Evolutionary conservation across 2,113 vertebrate species (phyloP), one percentile per base, ranked within the genome.

Genomic region (Brienomyrus brachyistius): DNA sequence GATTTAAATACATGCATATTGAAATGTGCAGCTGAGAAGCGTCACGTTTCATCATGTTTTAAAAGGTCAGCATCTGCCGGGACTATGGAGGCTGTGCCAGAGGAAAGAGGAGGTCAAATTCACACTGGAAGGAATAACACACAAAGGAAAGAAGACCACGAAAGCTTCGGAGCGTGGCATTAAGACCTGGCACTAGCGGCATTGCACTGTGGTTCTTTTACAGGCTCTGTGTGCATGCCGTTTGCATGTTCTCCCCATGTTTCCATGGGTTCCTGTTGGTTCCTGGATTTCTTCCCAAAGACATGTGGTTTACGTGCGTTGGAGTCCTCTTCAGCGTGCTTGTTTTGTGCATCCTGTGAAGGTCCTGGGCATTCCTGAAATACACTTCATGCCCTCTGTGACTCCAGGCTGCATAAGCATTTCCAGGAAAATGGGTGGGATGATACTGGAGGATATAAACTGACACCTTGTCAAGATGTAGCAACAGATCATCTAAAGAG

Each of bases 1-100:
- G 15, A 83, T 59, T 40, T 86, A n/a, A 88, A 91, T 86, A 47
- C 52, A 91, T 54, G 86, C 89, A 90, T 91, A 90, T 27, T 70
- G 85, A 85, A 88, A 90, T 52, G 83, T 45, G 23, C 86, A 82
- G 62, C 56, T 51, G 43, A 47, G 35, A 45, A 70, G 59, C 50
- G 43, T 35, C 50, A 31, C 31, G 50, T 48, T 45, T 35, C 31
- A 35, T 74, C 51, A 40, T 13, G 77, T 74, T 11, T 47, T 40
- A 31, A 88, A 70, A 89, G 70, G 88, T 88, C 66, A 51, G 66
- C 13, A 31, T 51, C 15, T 74, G 47, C 48, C 2, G 31, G 48
- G 27, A 10, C 74, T 82, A 11, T 19, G 19, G 35, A 3, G 5
- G 11, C 74, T 59, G 50, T 56, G 27, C 74, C 35, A 80, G 74